Conservation (phyloP, 2,797 vertebrate species). For the Danio kyathit region DNA sequence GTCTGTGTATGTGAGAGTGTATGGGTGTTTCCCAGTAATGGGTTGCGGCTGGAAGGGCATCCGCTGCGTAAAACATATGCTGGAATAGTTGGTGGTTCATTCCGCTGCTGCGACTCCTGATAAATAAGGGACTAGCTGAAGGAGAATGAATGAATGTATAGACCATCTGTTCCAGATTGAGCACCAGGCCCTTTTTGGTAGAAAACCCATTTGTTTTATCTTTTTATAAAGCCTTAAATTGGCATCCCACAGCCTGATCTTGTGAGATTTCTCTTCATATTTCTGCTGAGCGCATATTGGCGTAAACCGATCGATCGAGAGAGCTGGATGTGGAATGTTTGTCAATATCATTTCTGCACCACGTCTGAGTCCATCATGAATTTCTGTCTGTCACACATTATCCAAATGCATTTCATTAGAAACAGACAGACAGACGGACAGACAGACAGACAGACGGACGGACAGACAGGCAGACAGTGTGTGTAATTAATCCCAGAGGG, state of each 20-base stretch:
- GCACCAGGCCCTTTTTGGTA: neutral
- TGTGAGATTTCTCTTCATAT: neutral
- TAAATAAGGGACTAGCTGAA: too few species aligned
- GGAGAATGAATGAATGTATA: too few species aligned
- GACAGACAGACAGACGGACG: too few species aligned
- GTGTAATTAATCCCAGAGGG: slow-evolving; percentile 43
- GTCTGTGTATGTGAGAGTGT: too few species aligned
- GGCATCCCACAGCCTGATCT: neutral
- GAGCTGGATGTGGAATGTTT: neutral
- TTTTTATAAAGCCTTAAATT: neutral
- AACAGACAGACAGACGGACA: too few species aligned
- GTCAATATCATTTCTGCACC: neutral
- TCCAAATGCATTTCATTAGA: neutral
- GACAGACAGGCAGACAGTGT: too few species aligned
- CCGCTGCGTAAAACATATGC: too few species aligned
- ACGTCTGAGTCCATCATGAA: neutral
- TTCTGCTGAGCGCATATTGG: neutral
- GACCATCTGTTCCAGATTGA: neutral
- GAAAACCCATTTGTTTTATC: neutral
- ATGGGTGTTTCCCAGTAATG: too few species aligned
- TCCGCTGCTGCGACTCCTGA: too few species aligned
- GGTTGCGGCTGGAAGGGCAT: too few species aligned
- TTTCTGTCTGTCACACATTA: neutral
- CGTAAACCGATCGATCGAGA: neutral
- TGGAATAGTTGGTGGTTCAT: too few species aligned